Percentiles rank a stretch among this genome's conserved stretches.
phyloP scores from a whole-genome alignment of 2,113 vertebrate species.

The Siphamia tubifer region DNA sequence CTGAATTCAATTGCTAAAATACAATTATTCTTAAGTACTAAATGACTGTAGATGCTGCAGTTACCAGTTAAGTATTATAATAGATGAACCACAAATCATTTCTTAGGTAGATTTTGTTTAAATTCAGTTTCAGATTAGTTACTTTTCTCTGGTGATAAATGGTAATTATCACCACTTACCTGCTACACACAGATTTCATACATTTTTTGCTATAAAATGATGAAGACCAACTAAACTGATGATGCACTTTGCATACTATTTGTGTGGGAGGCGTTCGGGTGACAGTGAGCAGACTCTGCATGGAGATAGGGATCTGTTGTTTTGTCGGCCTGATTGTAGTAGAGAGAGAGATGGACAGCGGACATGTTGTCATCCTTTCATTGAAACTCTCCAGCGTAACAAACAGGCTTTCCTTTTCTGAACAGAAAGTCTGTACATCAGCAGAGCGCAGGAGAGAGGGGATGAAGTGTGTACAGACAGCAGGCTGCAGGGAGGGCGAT shows the following conservation, averaged over 20 bases:
- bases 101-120: too few relatives aligned
- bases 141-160: too few relatives aligned
- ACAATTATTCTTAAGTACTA: too few relatives aligned
- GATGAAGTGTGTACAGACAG: conserved; percentile 56
- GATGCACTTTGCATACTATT: conserved; percentile 25
- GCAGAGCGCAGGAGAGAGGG: conserved; percentile 70
- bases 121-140: too few relatives aligned
- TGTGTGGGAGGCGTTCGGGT: conserved; percentile 11
- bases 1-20: too few relatives aligned
- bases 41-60: too few relatives aligned
- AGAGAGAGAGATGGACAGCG: conserved; percentile 49
- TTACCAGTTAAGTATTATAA: too few relatives aligned
- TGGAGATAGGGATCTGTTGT: conserved; percentile 74
- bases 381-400: conserved; percentile 79
- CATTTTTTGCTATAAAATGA: not conserved
- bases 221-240: not conserved
- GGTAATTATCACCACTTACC: not conserved
- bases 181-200: not conserved
- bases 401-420: conserved; percentile 80
- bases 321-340: conserved; percentile 60
- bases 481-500: conserved; percentile 19
- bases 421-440: conserved; percentile 81
- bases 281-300: conserved; percentile 35
- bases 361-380: conserved; percentile 68
- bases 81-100: too few relatives aligned